Evolutionary conservation across 2,797 vertebrate genomes (phyloP).

Genomic region (Chelonia mydas): DNA sequence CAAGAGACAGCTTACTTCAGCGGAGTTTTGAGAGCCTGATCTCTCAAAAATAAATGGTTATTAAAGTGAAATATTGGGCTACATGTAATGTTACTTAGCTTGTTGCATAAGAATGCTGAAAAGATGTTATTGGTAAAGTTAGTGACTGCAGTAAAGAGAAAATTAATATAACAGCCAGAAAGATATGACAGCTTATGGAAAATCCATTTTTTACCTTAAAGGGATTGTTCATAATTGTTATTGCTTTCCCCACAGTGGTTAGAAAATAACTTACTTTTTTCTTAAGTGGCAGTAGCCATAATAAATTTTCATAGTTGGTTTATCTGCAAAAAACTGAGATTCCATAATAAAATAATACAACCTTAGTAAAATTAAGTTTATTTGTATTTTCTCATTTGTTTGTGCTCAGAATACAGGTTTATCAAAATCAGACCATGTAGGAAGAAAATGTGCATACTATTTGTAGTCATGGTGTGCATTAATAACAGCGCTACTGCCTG

Average conservation of each 20-base stretch:
- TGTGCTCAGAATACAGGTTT: not conserved
- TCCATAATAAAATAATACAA: constrained; percentile 22
- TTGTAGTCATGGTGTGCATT: not conserved
- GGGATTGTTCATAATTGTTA: constrained; percentile 67
- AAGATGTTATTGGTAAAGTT: constrained; percentile 66
- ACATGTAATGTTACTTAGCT: constrained; percentile 42
- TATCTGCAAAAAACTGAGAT: constrained; percentile 20
- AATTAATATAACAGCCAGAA: constrained; percentile 63
- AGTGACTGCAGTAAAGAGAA: constrained; percentile 64
- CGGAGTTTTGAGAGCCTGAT: constrained; percentile 41
- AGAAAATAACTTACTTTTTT: constrained; percentile 6
- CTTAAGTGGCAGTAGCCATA: not conserved
- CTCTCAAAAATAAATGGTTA: constrained; percentile 69
- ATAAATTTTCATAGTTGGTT: constrained; percentile 30
- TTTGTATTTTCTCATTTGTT: constrained; percentile 24
- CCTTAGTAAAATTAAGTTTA: constrained; percentile 6
- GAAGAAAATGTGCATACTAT: not conserved
- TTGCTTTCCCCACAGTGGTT: constrained; percentile 28
- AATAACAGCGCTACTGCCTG: not conserved
- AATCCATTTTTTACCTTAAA: constrained; percentile 73
- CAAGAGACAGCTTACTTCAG: constrained; percentile 51
- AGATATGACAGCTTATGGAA: constrained; percentile 65
- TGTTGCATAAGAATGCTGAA: constrained; percentile 66
- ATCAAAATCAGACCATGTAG: not conserved
- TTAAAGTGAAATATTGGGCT: constrained; percentile 74